Percentiles rank a stretch among this genome's conserved stretches.
Evolutionary conservation across 2,113 vertebrate species (phyloP).

Genomic region (Ciconia maguari): DNA sequence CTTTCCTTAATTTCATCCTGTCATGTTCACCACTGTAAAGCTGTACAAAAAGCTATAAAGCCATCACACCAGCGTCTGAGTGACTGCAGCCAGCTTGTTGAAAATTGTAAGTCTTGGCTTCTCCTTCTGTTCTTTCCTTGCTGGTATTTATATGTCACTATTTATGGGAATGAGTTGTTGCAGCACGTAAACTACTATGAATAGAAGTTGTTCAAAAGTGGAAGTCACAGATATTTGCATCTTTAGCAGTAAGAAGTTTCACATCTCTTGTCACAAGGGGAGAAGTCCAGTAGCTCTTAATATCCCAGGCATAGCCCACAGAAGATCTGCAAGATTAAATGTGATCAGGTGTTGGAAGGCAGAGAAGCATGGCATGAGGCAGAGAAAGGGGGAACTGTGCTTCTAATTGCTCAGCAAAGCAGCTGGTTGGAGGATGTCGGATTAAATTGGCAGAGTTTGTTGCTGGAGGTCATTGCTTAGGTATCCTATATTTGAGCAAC

Average conservation of each 20-base stretch:
- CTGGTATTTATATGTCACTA: background rate
- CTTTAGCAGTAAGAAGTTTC: background rate
- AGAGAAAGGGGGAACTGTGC: background rate
- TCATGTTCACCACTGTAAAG: background rate
- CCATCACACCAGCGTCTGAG: background rate
- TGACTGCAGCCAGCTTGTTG: background rate
- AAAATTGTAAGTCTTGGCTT: background rate
- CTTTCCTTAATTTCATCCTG: background rate
- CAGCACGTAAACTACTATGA: background rate
- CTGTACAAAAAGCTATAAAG: background rate
- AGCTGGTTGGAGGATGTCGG: background rate
- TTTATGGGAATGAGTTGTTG: background rate
- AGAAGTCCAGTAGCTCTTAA: background rate
- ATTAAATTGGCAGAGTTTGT: background rate
- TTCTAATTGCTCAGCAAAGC: background rate
- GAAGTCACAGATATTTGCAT: background rate
- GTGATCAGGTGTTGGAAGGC: background rate
- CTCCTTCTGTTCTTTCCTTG: background rate
- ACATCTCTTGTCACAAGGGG: background rate
- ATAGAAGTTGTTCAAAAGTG: background rate
- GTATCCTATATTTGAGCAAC: background rate
- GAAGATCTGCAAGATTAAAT: background rate
- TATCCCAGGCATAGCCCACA: background rate
- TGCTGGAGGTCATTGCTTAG: background rate
- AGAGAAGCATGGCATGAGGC: background rate